Conservation (phyloP, 2,797 vertebrate genomes). For the Coluber constrictor region DNA sequence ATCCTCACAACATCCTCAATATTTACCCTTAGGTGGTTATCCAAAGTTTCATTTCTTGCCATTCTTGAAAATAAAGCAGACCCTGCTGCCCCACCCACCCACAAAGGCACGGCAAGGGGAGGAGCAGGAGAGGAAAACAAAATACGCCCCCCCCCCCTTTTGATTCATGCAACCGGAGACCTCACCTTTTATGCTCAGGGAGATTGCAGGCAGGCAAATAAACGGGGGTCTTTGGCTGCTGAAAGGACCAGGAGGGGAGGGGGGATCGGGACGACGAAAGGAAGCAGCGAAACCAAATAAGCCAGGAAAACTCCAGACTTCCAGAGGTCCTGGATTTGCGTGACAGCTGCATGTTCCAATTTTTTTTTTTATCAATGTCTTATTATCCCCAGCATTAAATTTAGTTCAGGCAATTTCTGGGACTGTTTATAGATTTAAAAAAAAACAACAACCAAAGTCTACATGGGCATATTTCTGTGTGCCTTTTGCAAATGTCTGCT, state of each 20-base stretch:
- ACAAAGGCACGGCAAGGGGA: constrained; percentile 22
- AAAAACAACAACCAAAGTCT: background rate
- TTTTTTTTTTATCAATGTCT: background rate
- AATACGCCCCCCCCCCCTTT: background rate
- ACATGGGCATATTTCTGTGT: background rate
- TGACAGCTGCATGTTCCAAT: background rate
- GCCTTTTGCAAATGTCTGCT: background rate
- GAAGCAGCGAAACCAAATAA: background rate
- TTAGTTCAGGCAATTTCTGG: background rate
- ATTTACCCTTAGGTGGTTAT: constrained; percentile 51
- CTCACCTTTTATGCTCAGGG: background rate
- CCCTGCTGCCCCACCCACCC: constrained; percentile 29
- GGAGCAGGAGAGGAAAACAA: background rate
- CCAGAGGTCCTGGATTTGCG: background rate
- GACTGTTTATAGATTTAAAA: background rate
- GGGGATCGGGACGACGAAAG: background rate
- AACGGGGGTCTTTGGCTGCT: background rate
- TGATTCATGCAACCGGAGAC: background rate
- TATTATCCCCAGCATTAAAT: background rate
- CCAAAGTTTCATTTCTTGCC: constrained; percentile 46
- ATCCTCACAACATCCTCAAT: constrained; percentile 47
- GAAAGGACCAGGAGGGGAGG: background rate
- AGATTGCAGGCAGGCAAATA: background rate
- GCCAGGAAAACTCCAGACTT: background rate
- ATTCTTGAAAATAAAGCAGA: constrained; percentile 36